Base-by-base conservation (phyloP, 2,113 vertebrate species). In the Etia nguti region DNA sequence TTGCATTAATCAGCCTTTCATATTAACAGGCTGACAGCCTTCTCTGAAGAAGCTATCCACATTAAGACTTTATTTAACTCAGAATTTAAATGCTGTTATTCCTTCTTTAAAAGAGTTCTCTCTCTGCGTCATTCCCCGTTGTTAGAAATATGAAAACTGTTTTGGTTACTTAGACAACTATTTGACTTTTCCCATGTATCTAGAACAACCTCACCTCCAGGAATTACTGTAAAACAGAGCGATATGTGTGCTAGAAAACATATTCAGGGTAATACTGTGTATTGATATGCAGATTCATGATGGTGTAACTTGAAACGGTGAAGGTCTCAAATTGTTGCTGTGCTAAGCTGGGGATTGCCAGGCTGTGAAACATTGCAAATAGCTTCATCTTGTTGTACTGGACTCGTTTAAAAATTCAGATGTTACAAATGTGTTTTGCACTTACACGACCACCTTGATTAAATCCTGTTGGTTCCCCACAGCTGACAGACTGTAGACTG, bases 371-470 rank as follows among this genome's bases (percentile, higher is more conserved):
- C 80, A 79, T 89, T 12, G 68, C 52, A 85, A 57, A 52, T 20
- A 54, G 22, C 34, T 57, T 60, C 11, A 73, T 82, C 43, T 10
- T 84, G 2, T 84, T 75, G 29, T 43, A 65, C 31, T 79, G 31
- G 43, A 82, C 48, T 75, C 2, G 62, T 70, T 82, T 82, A 43
- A 88, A 82, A 80, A 83, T 86, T 90, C 13, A 88, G 50, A 87
- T 70, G n/a, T 59, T 83, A 82, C 26, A 81, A 68, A 89, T 43
- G 68, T 5, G 43, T 81, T 43, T 56, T 31, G 57, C 38, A 77
- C 52, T 75, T 29, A 15, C 79, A 82, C 20, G 68, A 85, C 62
- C 84, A 79, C n/a, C 88, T 92, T 77, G 91, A 94, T 92, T 93
- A 85, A 83, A 86, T 82, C 43, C 31, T 10, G 13, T 83, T 73